Percentiles rank a stretch among this genome's conserved stretches.
phyloP scores from a whole-genome alignment of 2,888 invertebrate genomes.

The Baccha elongata region DNA sequence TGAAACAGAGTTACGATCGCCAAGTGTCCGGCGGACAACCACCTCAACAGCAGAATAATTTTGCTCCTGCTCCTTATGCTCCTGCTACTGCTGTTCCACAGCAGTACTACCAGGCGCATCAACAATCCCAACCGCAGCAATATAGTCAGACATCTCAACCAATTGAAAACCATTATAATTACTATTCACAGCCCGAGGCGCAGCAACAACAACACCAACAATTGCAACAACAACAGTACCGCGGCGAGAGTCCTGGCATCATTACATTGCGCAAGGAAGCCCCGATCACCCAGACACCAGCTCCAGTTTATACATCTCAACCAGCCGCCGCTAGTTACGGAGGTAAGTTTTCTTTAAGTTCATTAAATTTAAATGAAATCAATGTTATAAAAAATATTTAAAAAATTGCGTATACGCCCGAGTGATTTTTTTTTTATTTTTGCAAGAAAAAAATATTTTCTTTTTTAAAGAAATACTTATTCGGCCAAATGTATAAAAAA shows the following conservation, averaged over 20 bases:
- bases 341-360: constrained; percentile 82
- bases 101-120: constrained; percentile 76
- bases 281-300: constrained; percentile 89
- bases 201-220: constrained; percentile 75
- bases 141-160: constrained; percentile 71
- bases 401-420: constrained; percentile 53
- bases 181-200: constrained; percentile 81
- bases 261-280: constrained; percentile 86
- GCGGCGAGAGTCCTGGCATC: constrained; percentile 83
- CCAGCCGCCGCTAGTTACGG: constrained; percentile 89
- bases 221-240: constrained; percentile 76
- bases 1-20: constrained; percentile 73
- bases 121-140: constrained; percentile 78
- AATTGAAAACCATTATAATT: constrained; percentile 81
- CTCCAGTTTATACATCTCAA: constrained; percentile 90
- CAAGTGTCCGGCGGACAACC: constrained; percentile 75
- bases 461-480: not conserved
- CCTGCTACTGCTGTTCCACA: constrained; percentile 71
- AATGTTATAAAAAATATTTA: constrained; percentile 1
- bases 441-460: not conserved
- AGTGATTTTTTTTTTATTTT: constrained; percentile 4
- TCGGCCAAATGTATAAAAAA: no score
- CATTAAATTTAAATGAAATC: not conserved
- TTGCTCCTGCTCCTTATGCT: constrained; percentile 75
- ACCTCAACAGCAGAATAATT: constrained; percentile 73